phyloP scores from a whole-genome alignment of 2,113 vertebrate species.

The Pollachius pollachius region DNA sequence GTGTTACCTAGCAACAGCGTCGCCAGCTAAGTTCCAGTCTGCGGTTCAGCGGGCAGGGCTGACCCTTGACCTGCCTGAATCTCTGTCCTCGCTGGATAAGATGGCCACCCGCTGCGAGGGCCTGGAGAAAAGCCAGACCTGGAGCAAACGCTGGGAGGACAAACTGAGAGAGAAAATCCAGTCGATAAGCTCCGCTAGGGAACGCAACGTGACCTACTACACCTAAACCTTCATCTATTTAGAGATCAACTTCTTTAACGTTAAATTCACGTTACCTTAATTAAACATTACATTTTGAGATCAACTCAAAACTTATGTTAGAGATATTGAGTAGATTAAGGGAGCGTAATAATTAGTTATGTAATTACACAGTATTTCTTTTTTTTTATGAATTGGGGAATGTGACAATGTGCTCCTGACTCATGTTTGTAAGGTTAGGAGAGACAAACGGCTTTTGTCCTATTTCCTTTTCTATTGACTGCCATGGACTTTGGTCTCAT shows the following conservation, averaged over 20 bases:
- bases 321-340: no score
- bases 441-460: not conserved
- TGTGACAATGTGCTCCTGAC: not conserved
- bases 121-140: constrained; percentile 73
- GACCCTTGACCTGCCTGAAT: constrained; percentile 69
- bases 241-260: no score
- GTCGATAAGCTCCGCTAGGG: constrained; percentile 44
- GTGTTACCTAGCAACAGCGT: constrained; percentile 88
- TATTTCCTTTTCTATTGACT: not conserved
- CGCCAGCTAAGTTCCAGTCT: constrained; percentile 85
- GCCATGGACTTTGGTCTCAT: constrained; percentile 3
- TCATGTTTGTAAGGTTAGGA: not conserved
- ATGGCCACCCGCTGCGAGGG: constrained; percentile 71
- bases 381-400: not conserved
- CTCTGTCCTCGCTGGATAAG: constrained; percentile 68
- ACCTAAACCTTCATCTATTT: not conserved
- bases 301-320: no score
- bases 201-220: constrained; percentile 17
- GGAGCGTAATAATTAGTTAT: no score
- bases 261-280: no score
- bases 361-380: no score
- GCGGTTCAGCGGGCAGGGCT: constrained; percentile 76
- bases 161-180: constrained; percentile 64
- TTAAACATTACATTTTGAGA: no score
- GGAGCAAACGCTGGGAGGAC: constrained; percentile 81